Percentiles rank a stretch among this genome's conserved stretches.
Evolutionary conservation across 2,797 vertebrate species (phyloP).

Genomic region (Acropternis orthonyx): DNA sequence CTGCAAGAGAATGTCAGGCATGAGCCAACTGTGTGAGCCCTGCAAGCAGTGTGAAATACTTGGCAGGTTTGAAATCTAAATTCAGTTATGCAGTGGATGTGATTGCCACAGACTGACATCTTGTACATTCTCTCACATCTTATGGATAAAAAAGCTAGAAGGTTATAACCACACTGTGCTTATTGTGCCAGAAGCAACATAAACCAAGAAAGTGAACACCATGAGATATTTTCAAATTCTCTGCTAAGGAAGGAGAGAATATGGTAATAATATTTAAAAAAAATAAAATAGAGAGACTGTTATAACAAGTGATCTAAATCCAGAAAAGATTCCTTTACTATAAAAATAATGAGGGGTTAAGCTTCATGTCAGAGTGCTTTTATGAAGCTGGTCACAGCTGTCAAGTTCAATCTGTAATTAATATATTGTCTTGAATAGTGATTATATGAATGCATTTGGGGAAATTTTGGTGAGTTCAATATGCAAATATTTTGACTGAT

Average conservation of each 20-base stretch:
- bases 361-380: background rate
- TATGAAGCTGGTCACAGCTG: background rate
- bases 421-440: background rate
- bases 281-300: background rate
- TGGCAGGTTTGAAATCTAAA: background rate
- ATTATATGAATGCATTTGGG: background rate
- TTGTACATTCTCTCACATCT: background rate
- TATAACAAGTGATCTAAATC: background rate
- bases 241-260: background rate
- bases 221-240: background rate
- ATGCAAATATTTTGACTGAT: background rate
- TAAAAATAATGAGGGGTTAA: background rate
- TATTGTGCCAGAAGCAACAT: background rate
- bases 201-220: background rate
- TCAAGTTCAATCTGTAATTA: conserved; percentile 9
- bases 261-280: background rate
- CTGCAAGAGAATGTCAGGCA: background rate
- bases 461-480: background rate
- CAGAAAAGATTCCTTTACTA: background rate
- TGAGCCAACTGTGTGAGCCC: background rate
- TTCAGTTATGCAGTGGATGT: background rate
- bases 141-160: background rate
- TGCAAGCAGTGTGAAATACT: background rate
- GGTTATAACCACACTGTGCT: background rate
- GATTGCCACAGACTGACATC: background rate